A percentile compares a stretch with the other conserved stretches of the same genome.
These are phyloP conservation scores for Digitonthophagus gazella DNA, from an alignment of 2,888 invertebrate genomes.

Conservation along the genomic window DNA sequence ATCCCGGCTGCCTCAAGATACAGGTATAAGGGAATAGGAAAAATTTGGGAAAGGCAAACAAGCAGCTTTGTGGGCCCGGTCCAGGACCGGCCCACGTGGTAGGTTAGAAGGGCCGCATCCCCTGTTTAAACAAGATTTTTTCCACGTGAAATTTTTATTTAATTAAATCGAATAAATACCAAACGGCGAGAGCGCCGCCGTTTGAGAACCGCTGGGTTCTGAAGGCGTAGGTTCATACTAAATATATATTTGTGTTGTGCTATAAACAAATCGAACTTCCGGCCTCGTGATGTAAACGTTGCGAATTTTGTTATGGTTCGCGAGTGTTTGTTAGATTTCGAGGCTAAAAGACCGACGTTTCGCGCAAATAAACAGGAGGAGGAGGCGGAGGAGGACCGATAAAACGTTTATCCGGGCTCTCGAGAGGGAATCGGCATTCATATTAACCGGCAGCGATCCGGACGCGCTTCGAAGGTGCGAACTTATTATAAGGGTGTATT, in stretches of 20 bases:
- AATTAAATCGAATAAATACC: slow-evolving; percentile 12
- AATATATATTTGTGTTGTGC: slow-evolving; percentile 17
- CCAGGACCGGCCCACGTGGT: slow-evolving; percentile 1
- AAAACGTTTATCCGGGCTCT: slow-evolving; percentile 41
- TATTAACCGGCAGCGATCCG: slow-evolving; percentile 49
- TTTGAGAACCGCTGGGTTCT: neutral
- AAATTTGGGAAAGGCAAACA: slow-evolving; percentile 26
- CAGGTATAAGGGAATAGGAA: slow-evolving; percentile 22
- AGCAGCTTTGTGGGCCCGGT: slow-evolving; percentile 7
- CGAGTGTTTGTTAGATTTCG: neutral
- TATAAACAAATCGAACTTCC: slow-evolving; percentile 16
- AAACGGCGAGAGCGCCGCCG: neutral
- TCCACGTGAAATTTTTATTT: slow-evolving; percentile 13
- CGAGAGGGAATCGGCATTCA: slow-evolving; percentile 46
- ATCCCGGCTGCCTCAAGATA: slow-evolving; percentile 2
- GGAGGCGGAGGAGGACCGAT: slow-evolving; percentile 23
- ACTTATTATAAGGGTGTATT: slow-evolving; percentile 52
- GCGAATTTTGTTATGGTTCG: neutral
- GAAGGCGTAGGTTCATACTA: slow-evolving; percentile 1
- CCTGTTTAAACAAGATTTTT: slow-evolving; percentile 16
- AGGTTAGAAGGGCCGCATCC: neutral
- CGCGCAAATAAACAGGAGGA: neutral
- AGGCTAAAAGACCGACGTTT: neutral
- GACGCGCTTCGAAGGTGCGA: slow-evolving; percentile 43
- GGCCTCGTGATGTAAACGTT: neutral